Evolutionary conservation across 2,797 vertebrate genomes (phyloP).

Genomic region (Coregonus ussuriensis): DNA sequence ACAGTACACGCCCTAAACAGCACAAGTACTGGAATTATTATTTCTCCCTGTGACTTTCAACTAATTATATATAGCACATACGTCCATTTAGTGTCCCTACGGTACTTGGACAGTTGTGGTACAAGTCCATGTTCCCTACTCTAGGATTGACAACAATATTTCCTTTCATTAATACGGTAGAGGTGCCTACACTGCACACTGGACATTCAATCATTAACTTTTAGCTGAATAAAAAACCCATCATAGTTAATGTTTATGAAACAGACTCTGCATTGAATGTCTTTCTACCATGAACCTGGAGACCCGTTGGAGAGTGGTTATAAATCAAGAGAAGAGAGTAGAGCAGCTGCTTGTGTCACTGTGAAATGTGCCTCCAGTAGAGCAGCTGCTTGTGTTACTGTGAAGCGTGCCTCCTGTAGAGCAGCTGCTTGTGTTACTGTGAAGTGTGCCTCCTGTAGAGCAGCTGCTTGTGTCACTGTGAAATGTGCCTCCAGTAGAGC

Average conservation of each 20-base stretch:
- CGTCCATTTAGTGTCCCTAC: neutral
- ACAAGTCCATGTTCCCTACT: neutral
- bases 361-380: no score
- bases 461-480: no score
- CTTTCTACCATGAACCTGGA: neutral
- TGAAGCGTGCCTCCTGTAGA: no score
- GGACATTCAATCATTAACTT: neutral
- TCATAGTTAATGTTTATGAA: neutral
- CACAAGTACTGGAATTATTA: no score
- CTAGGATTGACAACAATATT: neutral
- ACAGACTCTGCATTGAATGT: neutral
- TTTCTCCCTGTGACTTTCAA: neutral
- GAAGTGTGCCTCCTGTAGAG: no score
- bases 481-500: no score
- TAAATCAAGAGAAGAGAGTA: conserved; percentile 1
- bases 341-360: no score
- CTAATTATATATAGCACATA: neutral
- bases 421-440: no score
- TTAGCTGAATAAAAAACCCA: neutral
- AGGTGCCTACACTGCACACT: neutral
- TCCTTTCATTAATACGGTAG: neutral
- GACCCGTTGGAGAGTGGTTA: neutral
- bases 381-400: no score
- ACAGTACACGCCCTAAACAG: neutral
- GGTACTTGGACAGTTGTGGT: neutral